Evolutionary conservation across 2,113 vertebrate genomes (phyloP), one percentile per base, ranked within the genome.

Genomic region (Scalopus aquaticus): DNA sequence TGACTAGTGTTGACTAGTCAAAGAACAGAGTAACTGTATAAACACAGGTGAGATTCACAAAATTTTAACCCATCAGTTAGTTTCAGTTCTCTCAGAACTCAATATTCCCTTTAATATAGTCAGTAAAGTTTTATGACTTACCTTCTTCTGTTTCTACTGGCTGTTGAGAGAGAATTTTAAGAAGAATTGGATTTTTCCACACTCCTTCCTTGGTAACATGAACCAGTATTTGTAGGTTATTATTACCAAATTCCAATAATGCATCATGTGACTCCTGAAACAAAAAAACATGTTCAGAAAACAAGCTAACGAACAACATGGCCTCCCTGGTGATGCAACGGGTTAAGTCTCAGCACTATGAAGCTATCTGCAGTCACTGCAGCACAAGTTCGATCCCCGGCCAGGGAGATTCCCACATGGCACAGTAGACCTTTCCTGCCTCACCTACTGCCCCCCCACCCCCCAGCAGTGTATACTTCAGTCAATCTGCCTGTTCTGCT

Each of bases 201-300:
- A 99, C 98, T 2, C 99, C 99, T 96, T 99, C 99, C 95, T 98
- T 99, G 86, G 99, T 99, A 96, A 99, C 99, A 97, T 99, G 99
- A 90, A 99, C 98, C 97, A 99, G 95, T 93, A 99, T 98, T 96
- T 99, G 99, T 62, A 99, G 98, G 96, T 99, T 99, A 97, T 99
- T 99, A 98, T 99, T 99, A 39, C 99, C 99, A 98, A 99, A 99
- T 97, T 99, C 99, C 97, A 99, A 91, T 97, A 99, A 99, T 89
- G 98, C 98, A 97, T 99, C 98, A 97, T 99, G 99, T 76, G 99
- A 99, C 84, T 98, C 98, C 98, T 99, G 94, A 24, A 95, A 95
- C 24, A 89, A 95, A 77, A 12, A 17, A 82, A 46, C 42, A 93
- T 13, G 88, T 74, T 51, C 78, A 92, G 24, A 94, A 97, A 95